A percentile compares a stretch with the other conserved stretches of the same genome.
Evolutionary conservation across 2,113 vertebrate genomes (phyloP).

Genomic region (Megaceryle maxima): DNA sequence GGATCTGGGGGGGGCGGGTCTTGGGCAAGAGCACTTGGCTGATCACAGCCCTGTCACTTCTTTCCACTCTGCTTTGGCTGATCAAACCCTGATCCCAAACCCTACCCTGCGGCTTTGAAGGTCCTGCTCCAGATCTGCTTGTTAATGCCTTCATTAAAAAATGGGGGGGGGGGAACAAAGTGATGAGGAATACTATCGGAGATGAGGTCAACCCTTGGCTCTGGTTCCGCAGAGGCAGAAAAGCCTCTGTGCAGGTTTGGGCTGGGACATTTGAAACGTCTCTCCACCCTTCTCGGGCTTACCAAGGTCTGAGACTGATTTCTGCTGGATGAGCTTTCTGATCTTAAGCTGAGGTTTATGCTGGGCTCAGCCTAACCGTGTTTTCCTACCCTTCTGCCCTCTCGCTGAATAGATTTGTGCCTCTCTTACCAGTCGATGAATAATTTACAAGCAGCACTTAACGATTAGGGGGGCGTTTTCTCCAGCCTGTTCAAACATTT

Average conservation of each 20-base stretch:
- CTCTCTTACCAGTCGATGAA: constrained; percentile 55
- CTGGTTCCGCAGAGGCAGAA: not conserved
- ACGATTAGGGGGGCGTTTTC: constrained; percentile 59
- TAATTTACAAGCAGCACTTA: constrained; percentile 73
- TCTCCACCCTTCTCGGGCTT: too few species aligned
- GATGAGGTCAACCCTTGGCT: not conserved
- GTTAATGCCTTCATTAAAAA: not conserved
- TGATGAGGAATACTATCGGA: not conserved
- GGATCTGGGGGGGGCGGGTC: not conserved
- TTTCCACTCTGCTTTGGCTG: not conserved
- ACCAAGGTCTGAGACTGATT: not conserved
- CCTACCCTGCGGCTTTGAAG: not conserved
- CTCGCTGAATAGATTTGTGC: constrained; percentile 4
- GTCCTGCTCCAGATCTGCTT: not conserved
- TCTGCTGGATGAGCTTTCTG: not conserved
- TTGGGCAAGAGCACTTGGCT: not conserved
- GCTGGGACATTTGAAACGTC: not conserved
- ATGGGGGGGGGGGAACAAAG: not conserved
- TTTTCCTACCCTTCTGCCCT: not conserved
- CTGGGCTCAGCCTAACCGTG: not conserved
- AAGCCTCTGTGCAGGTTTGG: not conserved
- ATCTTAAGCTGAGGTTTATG: not conserved
- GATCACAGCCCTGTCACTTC: constrained; percentile 46
- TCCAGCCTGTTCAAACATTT: constrained; percentile 43
- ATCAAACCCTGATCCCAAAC: not conserved